Evolutionary conservation across 2,797 vertebrate genomes (phyloP), one percentile per base, ranked within the genome.

Genomic region (Sphenopsis melanotis): DNA sequence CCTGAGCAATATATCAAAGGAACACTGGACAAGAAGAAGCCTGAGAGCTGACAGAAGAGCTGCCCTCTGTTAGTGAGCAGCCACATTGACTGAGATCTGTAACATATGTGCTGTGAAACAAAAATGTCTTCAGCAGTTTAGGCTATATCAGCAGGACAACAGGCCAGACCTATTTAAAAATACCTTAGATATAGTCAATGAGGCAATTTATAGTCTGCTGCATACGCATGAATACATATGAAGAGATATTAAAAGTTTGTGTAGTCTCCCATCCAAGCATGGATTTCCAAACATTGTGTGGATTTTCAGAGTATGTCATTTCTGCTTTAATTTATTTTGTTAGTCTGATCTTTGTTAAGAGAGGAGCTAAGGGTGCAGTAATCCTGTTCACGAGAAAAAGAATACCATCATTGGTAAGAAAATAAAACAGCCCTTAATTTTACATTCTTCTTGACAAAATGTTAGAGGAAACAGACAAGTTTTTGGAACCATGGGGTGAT

Each of bases 1-100:
- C 29, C 34, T 60, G n/a, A 91, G 42, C 71, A 96, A 83, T 69
- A 81, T 64, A 69, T 82, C 55, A 93, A 94, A 93, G 94, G 87
- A 90, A 63, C 14, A 60, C 22, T 83, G 49, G 27, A 60, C 63
- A 84, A 57, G 26, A 87, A 74, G 36, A 60, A 83, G 71, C 46
- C 37, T 50, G 37, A 92, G 34, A 92, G 9, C 12, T 64, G 83
- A 87, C 47, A 34, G 11, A 60, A 83, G 37, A 74, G 59, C 50
- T 92, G 39, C 77, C 87, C 87, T 88, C 50, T 86, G 23, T 88
- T 77, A 92, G 19, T 74, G 2, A 2, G 26, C 74, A 84, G 53
- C 13, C 41, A 41, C n/a, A 34, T 15, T 70, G 57, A 32, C 70
- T 47, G 36, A 75, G 81, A 66, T 66, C 56, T 59, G n/a, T 37